Percentiles rank a stretch among this genome's conserved stretches.
Conservation (phyloP, 2,888 invertebrate species). For the Cryptus viduatorius region DNA sequence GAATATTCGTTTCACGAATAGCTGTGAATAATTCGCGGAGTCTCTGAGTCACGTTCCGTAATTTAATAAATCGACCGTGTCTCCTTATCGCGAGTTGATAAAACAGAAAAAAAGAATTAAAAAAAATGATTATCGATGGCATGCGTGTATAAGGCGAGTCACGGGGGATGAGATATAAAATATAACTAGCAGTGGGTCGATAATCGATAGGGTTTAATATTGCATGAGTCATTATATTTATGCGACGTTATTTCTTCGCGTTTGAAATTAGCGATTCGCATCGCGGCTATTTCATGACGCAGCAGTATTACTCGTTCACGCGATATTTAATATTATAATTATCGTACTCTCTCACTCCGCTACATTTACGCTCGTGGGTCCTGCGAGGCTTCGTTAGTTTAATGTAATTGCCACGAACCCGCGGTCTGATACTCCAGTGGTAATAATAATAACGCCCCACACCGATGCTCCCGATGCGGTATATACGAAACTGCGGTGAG, state of each 20-base stretch:
- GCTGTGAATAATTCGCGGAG: constrained; percentile 13
- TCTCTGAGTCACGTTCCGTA: constrained; percentile 20
- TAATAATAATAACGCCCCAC: constrained; percentile 33
- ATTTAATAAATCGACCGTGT: not conserved
- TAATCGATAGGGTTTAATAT: constrained; percentile 34
- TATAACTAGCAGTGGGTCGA: constrained; percentile 22
- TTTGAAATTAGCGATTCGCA: constrained; percentile 48
- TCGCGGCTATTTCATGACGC: constrained; percentile 38
- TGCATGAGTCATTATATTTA: constrained; percentile 28
- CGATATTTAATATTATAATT: constrained; percentile 62
- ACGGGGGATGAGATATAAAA: not conserved
- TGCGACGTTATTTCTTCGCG: constrained; percentile 26
- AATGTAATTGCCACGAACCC: constrained; percentile 57
- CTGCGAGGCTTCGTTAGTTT: constrained; percentile 52
- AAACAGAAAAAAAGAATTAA: not conserved
- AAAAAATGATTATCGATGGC: constrained; percentile 6
- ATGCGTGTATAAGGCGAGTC: not conserved
- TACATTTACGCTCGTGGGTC: constrained; percentile 1
- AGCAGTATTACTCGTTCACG: constrained; percentile 49
- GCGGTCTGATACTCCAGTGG: constrained; percentile 20
- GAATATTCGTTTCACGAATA: not conserved
- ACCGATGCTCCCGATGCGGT: not conserved
- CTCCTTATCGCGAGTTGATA: constrained; percentile 17
- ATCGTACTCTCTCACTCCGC: constrained; percentile 18
- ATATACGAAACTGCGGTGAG: not conserved